phyloP scores from a whole-genome alignment of 2,113 vertebrate genomes.

The Elephantulus edwardii region DNA sequence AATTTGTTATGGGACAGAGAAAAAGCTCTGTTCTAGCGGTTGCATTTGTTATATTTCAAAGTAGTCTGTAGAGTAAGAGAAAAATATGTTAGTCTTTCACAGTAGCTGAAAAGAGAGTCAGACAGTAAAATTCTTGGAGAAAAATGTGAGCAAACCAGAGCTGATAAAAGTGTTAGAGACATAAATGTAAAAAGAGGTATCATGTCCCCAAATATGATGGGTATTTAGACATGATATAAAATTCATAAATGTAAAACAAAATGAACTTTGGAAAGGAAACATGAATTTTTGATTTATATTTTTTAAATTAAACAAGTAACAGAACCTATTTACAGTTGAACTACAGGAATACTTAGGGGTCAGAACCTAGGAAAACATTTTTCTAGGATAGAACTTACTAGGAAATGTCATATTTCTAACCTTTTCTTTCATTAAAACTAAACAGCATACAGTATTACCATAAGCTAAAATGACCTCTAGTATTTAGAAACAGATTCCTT shows the following conservation, averaged over 20 bases:
- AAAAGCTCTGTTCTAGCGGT: not conserved
- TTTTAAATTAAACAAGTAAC: constrained; percentile 8
- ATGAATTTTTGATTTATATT: constrained; percentile 8
- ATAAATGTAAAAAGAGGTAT: not conserved
- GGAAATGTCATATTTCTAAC: constrained; percentile 53
- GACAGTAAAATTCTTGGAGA: not conserved
- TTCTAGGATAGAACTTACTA: constrained; percentile 45
- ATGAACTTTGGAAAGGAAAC: not conserved
- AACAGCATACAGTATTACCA: constrained; percentile 1
- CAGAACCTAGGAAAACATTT: constrained; percentile 7
- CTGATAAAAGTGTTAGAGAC: not conserved
- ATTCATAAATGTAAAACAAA: not conserved
- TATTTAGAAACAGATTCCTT: constrained; percentile 3
- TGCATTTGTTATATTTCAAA: not conserved
- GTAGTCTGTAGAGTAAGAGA: constrained; percentile 9
- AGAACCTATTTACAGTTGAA: not conserved
- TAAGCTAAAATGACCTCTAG: constrained; percentile 58
- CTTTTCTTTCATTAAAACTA: constrained; percentile 50
- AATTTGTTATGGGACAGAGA: not conserved
- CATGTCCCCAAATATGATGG: not conserved
- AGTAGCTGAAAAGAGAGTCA: not conserved
- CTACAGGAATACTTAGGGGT: not conserved
- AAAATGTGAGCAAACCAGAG: not conserved
- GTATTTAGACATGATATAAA: not conserved
- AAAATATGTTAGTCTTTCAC: not conserved